phyloP scores from a whole-genome alignment of 2,113 vertebrate species.

The Sinocyclocheilus anophthalmus region DNA sequence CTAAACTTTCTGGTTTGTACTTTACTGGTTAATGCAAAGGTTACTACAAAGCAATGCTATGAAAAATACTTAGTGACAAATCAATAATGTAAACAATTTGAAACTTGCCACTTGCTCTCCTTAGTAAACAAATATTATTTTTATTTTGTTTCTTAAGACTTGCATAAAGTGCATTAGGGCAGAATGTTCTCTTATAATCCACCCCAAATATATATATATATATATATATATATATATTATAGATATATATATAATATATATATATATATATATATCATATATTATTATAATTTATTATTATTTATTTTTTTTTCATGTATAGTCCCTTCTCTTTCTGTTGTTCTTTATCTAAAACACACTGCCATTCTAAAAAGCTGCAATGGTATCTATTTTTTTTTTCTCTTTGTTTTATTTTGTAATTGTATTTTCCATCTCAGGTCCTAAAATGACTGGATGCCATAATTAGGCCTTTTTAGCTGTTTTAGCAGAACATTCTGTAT shows the following conservation, averaged over 20 bases:
- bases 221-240: too few species aligned
- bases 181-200: constrained; percentile 69
- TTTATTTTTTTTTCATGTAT: too few species aligned
- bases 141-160: constrained; percentile 61
- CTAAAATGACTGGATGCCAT: background rate
- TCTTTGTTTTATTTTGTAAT: background rate
- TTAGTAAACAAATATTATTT: constrained; percentile 74
- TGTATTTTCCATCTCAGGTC: background rate
- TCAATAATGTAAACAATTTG: constrained; percentile 85
- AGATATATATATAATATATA: too few species aligned
- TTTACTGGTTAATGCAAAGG: constrained; percentile 76
- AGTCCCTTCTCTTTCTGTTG: background rate
- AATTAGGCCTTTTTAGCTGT: constrained; percentile 14
- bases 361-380: background rate
- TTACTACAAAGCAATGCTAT: constrained; percentile 81
- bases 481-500: background rate
- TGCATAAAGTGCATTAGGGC: constrained; percentile 50
- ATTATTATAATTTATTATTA: too few species aligned
- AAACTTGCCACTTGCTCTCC: constrained; percentile 73
- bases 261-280: too few species aligned
- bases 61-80: constrained; percentile 78
- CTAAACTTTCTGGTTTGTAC: constrained; percentile 89
- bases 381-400: background rate
- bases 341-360: background rate
- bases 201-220: background rate